A percentile compares a stretch with the other conserved stretches of the same genome.
phyloP scores from a whole-genome alignment of 2,797 vertebrate genomes.

The Serranus cabrilla region DNA sequence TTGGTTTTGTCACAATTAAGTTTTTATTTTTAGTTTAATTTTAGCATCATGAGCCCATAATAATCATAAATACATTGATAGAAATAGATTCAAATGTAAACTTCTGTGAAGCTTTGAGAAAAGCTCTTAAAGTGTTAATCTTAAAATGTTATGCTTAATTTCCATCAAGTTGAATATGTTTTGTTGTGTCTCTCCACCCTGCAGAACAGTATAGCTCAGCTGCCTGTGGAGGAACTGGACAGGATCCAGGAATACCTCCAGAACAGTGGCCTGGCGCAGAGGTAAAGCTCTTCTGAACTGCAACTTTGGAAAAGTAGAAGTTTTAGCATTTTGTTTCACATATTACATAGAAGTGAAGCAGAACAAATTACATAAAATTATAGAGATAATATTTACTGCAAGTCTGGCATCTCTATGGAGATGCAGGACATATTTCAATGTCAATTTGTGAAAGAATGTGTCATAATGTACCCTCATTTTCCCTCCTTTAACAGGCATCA shows the following conservation, averaged over 20 bases:
- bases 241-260: slow-evolving; percentile 96
- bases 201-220: slow-evolving; percentile 94
- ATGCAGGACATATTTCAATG: neutral
- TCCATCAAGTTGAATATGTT: neutral
- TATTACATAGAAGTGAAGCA: neutral
- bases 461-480: neutral
- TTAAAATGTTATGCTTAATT: neutral
- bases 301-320: neutral
- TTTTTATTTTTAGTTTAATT: no score
- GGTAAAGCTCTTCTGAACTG: slow-evolving; percentile 79
- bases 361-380: no score
- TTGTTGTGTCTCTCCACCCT: slow-evolving; percentile 41
- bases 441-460: neutral
- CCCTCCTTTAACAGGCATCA: slow-evolving; percentile 89
- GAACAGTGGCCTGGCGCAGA: slow-evolving; percentile 92
- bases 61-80: neutral
- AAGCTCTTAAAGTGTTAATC: neutral
- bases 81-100: neutral
- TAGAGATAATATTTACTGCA: no score
- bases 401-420: no score
- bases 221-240: slow-evolving; percentile 94
- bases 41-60: neutral
- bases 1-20: no score
- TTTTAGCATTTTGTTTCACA: neutral
- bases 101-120: neutral